Base-by-base conservation (phyloP, 2,888 invertebrate genomes). In the Ormia ochracea region DNA sequence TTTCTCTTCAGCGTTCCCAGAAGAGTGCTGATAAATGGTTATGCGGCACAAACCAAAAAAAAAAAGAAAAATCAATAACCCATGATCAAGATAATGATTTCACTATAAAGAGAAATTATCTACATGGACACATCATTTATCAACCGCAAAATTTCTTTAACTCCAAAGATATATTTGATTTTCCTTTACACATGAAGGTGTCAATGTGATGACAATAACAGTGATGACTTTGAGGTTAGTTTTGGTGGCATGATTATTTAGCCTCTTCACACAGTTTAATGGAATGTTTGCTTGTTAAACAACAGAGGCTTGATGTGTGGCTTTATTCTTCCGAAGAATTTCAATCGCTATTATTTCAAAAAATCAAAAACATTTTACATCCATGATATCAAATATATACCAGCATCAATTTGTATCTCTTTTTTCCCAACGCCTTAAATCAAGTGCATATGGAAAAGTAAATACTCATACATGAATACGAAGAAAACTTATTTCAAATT, bases 121-220 rank as follows among this genome's bases (percentile, higher is more conserved):
- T 36, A 58, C 48, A 41, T 56, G 23, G n/a, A n/a, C n/a, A n/a
- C 36, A 72, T 74, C 74, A 74, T 72, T 66, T 74, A 74, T 74
- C 66, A 74, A 3, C 50, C 17, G 23, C 63, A 41, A 70, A 56
- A 74, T 33, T 43, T 59, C 50, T 38, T 23, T 2, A 45, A 50
- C 50, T 41, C 19, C 19, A 28, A 65, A 70, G 58, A 38, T 74
- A 59, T 54, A 14, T 70, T 45, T 54, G 28, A n/a, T 48, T 63
- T 36, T 48, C 14, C 41, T 45, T 59, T 0, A 43, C 33, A 17
- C 72, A 6, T 26, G 38, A 65, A 65, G n/a, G 66, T 78, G 78
- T 73, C 75, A 76, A 76, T 68, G 50, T 72, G 80, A 80, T 76
- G 80, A 80, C 80, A 80, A 73, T 65, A 68, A 66, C 56, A 21